Base-by-base conservation (phyloP, 2,888 invertebrate genomes). In the Digitonthophagus gazella region DNA sequence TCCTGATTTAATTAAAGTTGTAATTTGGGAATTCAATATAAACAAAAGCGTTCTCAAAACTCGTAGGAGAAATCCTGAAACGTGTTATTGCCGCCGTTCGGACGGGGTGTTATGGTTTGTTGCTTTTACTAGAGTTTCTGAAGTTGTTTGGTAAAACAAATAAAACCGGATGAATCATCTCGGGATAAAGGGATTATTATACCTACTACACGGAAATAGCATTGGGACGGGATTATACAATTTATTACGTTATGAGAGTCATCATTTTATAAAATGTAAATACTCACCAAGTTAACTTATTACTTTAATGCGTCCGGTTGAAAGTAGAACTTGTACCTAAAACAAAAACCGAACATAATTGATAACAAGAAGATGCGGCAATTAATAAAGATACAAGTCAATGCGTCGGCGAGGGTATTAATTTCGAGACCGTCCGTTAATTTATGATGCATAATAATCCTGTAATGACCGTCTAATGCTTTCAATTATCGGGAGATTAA, bases 81-180 rank as follows among this genome's bases (percentile, higher is more conserved):
- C 79, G 79, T 78, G 78, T 79, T 79, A 78, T 80, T 80, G 78
- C 79, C 80, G 75, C 78, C 78, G 80, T 80, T 78, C 77, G 67
- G 74, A 76, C 77, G 76, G 72, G 77, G 77, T 80, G 79, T 80
- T 81, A 80, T 82, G 80, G 80, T 80, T 80, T 79, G 79, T 78
- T 75, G 75, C 75, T 76, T 79, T 80, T 79, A 74, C 78, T 77
- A 44, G 28, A 44, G 3, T 44, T 44, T 8, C 11, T 44, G 11
- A 44, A 44, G 11, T 44, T 44, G 28, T 1, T 44, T 44, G 1
- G 1, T 6, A 44, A 44, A 5, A 2, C 6, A 44, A 44, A 11
- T 22, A n/a, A n/a, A n/a, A n/a, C n/a, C n/a, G n/a, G n/a, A n/a
- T n/a, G n/a, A n/a, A n/a, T n/a, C n/a, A n/a, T n/a, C n/a, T n/a